Evolutionary conservation across 2,113 vertebrate species (phyloP).

Genomic region (Odobenus rosmarus): DNA sequence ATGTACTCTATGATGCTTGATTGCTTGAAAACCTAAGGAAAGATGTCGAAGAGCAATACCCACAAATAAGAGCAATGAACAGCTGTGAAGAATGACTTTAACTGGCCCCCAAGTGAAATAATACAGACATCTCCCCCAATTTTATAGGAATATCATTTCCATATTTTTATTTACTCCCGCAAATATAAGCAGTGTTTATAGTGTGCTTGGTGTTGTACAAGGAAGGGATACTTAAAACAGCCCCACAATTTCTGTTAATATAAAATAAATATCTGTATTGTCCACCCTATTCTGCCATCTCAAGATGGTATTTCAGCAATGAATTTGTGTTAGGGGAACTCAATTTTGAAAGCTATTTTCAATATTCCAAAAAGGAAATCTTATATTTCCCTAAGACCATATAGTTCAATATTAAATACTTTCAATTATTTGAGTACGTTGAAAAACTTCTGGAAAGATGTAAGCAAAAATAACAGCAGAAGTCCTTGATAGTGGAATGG

Average conservation of each 20-base stretch:
- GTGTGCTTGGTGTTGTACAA: neutral
- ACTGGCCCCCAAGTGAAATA: neutral
- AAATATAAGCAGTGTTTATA: neutral
- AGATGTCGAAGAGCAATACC: neutral
- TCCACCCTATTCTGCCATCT: neutral
- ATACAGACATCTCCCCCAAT: neutral
- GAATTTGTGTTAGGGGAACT: neutral
- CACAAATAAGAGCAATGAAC: neutral
- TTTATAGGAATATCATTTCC: neutral
- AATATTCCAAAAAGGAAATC: neutral
- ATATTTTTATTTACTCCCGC: neutral
- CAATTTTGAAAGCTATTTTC: slow-evolving; percentile 27
- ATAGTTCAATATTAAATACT: neutral
- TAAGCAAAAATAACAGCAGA: neutral
- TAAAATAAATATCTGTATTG: neutral
- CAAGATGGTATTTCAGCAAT: neutral
- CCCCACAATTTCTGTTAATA: neutral
- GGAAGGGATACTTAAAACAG: neutral
- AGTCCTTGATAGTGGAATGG: neutral
- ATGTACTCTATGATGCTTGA: neutral
- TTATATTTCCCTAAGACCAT: neutral
- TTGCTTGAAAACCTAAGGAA: neutral
- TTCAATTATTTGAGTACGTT: neutral
- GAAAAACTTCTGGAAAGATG: neutral
- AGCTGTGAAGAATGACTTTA: neutral